Evolutionary conservation across 2,113 vertebrate species (phyloP), one percentile per base, ranked within the genome.

Genomic region (Onychostruthus taczanowskii): DNA sequence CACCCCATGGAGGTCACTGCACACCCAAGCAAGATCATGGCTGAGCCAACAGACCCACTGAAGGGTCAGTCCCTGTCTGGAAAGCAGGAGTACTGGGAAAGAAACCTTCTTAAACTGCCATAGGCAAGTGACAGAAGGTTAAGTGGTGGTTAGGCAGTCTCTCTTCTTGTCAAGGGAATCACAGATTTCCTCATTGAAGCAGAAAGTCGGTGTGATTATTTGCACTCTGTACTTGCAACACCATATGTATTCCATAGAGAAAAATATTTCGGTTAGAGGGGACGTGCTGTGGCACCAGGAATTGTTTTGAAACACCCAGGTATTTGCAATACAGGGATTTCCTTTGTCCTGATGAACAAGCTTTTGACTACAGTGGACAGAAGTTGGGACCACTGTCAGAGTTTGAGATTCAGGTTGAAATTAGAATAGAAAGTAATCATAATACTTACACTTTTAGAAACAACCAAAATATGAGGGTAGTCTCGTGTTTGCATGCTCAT

Each of bases 81-180:
- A 26, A 86, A 89, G 24, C 15, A 84, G 61, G 23, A 70, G 6
- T 20, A 56, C 12, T 9, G 2, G 18, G 26, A 17, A 33, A 84
- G 24, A 56, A 9, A 49, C 5, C 6, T 84, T 81, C 6, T 87
- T 70, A 56, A 87, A 37, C 37, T 70, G 16, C 16, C 72, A 20
- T 53, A 58, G 31, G 22, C 52, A 31, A 19, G 19, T 28, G 22
- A 17, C 61, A 75, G n/a, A 44, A 53, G 37, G 24, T 56, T 44
- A 70, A 33, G 2, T 39, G 30, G 23, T 63, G 18, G 6, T 68
- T 49, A 68, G 19, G 24, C 37, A 68, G 20, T 35, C 39, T 92
- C 23, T 67, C 61, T 44, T 59, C 35, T 61, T 72, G 13, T 26
- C 0, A 0, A 59, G 35, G 13, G 8, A 11, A 39, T 35, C 31